These are phyloP conservation scores for Cosmopolites sordidus DNA, from an alignment of 2,888 invertebrate genomes.

Conservation along the genomic window DNA sequence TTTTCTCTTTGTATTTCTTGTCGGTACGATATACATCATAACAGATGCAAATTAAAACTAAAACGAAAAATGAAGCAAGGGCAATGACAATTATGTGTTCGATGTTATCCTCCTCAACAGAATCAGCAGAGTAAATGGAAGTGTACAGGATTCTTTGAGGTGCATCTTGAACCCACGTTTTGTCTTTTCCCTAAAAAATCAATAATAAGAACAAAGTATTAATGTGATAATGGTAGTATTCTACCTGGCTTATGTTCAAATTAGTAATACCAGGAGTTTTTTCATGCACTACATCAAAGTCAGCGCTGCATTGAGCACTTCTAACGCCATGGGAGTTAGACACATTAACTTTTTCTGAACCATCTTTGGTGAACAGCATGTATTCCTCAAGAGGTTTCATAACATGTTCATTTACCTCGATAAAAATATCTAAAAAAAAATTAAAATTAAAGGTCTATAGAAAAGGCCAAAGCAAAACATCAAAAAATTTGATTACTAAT, in stretches of 20 bases:
- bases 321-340: conserved; percentile 81
- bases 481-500: too few species aligned
- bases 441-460: too few species aligned
- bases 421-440: conserved; percentile 70
- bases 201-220: too few species aligned
- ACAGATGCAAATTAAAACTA: conserved; percentile 62
- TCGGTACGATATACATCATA: conserved; percentile 76
- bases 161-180: conserved; percentile 81
- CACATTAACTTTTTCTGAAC: conserved; percentile 80
- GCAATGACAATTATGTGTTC: conserved; percentile 75
- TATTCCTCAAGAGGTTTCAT: conserved; percentile 90
- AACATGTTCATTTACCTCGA: conserved; percentile 78
- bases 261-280: conserved; percentile 55
- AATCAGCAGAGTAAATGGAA: conserved; percentile 67
- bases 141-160: conserved; percentile 72
- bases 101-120: conserved; percentile 74
- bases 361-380: conserved; percentile 83
- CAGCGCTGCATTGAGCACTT: conserved; percentile 79
- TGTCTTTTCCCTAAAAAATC: conserved; percentile 62
- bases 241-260: conserved; percentile 58
- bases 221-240: too few species aligned
- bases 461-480: too few species aligned
- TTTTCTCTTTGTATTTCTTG: conserved; percentile 65
- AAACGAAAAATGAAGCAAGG: conserved; percentile 68
- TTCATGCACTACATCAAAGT: conserved; percentile 63